Base-by-base conservation (phyloP, 1,140 invertebrate species). In the Pissodes strobi region DNA sequence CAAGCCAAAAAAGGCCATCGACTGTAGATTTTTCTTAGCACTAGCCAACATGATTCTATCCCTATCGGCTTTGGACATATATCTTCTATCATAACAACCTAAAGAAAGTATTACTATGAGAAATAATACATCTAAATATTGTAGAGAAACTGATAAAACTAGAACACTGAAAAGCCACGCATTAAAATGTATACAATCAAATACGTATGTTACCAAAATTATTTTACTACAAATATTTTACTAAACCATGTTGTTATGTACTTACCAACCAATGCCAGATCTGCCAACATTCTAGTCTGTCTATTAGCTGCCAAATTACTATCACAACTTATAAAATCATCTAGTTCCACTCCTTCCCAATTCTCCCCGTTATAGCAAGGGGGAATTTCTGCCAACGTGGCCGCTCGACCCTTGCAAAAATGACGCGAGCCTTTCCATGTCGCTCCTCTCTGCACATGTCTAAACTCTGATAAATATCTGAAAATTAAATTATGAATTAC, bases 261-360 rank as follows among this genome's bases (percentile, higher is more conserved):
- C 58, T 62, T 55, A 63, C 64, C 94, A 15, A 99, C 89, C 41
- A 97, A 83, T 55, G 91, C 91, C 64, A 99, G 81, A 83, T 98
- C 94, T 27, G 96, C 93, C 64, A 99, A 79, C 97, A 99, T 99
- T 70, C 97, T 83, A 0, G 97, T 98, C 82, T 99, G 96, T 59
- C 97, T 84, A 81, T 99, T 99, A 70, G 88, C 88, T 10, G 95
- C 97, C 72, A 99, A 82, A 86, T 99, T 99, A 73, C 90, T 88
- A 6, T 88, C 86, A 79, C 97, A 99, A 18, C 83, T 81, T 70
- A 95, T 88, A 79, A 98, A 99, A 78, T 97, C 87, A 62, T 91
- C 86, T 3, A 97, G 79, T 23, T 82, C 80, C 0, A 88, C 86
- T 27, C 84, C 85, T 8, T 84, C 80, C 86, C 86, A 88, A 39